Conservation (phyloP, 2,113 vertebrate genomes). For the Burhinus oedicnemus region DNA sequence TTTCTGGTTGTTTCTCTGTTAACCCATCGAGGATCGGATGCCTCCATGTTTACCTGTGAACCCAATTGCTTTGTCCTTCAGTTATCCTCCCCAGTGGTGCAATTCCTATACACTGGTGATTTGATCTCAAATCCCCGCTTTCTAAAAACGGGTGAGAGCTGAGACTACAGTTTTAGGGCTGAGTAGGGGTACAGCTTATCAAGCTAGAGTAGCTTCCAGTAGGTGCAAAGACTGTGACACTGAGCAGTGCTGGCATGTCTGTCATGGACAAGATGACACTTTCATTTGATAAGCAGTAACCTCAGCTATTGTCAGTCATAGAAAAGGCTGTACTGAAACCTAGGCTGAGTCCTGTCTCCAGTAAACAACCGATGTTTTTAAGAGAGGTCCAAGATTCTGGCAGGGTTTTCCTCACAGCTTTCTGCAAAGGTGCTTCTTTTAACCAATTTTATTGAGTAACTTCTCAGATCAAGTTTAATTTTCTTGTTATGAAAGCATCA, state of each 20-base stretch:
- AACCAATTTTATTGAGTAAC: background rate
- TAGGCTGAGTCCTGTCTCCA: background rate
- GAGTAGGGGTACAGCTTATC: slow-evolving; percentile 39
- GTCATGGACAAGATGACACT: slow-evolving; percentile 54
- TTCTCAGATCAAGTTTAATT: background rate
- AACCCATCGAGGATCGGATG: background rate
- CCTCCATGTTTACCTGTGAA: background rate
- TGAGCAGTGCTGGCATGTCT: slow-evolving; percentile 48
- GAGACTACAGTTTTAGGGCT: background rate
- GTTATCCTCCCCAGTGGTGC: background rate
- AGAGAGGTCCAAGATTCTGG: background rate
- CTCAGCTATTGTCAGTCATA: background rate
- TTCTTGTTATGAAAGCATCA: background rate
- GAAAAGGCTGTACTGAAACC: background rate
- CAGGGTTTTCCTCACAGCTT: background rate
- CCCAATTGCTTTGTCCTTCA: background rate
- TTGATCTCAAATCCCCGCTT: background rate
- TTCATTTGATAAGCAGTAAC: slow-evolving; percentile 53
- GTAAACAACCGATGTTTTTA: background rate
- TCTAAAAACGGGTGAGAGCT: slow-evolving; percentile 10
- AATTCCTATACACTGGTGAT: background rate
- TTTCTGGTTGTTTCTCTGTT: slow-evolving; percentile 8
- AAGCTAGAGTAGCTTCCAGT: slow-evolving; percentile 36
- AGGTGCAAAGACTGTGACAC: slow-evolving; percentile 64
- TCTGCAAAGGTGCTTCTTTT: background rate